Conservation (phyloP, 2,888 invertebrate genomes). For the Helleia helle region DNA sequence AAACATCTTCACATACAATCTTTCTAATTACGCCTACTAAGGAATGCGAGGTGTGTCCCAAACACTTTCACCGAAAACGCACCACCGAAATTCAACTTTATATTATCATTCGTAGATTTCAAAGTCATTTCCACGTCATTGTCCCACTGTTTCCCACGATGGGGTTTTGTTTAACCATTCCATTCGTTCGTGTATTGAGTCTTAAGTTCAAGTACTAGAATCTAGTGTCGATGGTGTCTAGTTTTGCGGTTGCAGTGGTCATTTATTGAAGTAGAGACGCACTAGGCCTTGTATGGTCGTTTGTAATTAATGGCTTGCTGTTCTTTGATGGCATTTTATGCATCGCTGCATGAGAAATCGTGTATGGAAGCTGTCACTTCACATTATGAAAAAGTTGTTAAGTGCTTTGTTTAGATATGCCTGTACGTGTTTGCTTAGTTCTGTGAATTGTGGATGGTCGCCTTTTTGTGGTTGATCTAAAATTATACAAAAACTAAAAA, state of each 20-base stretch:
- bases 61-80: neutral
- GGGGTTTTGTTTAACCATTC: conserved; percentile 32
- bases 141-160: conserved; percentile 55
- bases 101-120: neutral
- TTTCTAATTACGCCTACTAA: conserved; percentile 1
- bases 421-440: conserved; percentile 23
- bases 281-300: conserved; percentile 56
- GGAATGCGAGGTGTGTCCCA: conserved; percentile 4
- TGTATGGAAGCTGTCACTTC: conserved; percentile 57
- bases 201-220: too few relatives aligned
- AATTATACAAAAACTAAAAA: too few relatives aligned
- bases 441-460: too few relatives aligned
- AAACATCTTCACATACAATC: neutral
- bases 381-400: conserved; percentile 55
- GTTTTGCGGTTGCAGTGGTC: conserved; percentile 31
- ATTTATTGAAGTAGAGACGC: conserved; percentile 48
- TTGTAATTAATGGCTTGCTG: conserved; percentile 61
- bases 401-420: conserved; percentile 39
- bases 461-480: too few relatives aligned
- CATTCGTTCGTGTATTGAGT: neutral
- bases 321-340: conserved; percentile 57
- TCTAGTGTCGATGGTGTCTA: too few relatives aligned
- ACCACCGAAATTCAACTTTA: conserved; percentile 2
- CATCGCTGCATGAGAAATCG: conserved; percentile 58
- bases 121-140: neutral